These are phyloP conservation scores for Squalus acanthias DNA, from an alignment of 2,797 vertebrate genomes.

Conservation along the genomic window DNA sequence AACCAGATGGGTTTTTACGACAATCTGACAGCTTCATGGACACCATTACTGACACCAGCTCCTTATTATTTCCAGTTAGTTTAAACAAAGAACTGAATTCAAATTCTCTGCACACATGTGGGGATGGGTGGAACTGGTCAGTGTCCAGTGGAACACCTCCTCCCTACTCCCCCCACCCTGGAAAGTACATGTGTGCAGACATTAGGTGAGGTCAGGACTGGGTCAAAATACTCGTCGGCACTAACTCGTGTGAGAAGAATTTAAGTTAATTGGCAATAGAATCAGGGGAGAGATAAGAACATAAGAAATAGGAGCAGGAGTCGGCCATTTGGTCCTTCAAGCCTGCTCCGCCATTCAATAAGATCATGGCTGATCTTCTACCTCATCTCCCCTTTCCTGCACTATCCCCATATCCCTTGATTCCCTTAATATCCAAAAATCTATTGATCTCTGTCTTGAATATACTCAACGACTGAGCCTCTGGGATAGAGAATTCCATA, in stretches of 20 bases:
- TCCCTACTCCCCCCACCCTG: neutral
- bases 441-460: no score
- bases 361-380: no score
- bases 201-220: neutral
- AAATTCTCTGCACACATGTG: neutral
- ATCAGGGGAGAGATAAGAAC: neutral
- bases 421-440: no score
- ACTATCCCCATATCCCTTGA: no score
- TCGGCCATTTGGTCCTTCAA: no score
- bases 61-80: neutral
- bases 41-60: neutral
- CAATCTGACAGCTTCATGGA: neutral
- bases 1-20: neutral
- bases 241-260: neutral
- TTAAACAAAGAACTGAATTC: neutral
- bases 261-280: neutral
- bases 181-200: neutral
- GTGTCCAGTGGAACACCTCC: neutral
- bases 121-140: neutral
- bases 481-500: no score
- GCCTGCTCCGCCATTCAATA: no score
- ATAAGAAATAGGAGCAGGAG: no score
- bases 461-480: no score
- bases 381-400: no score
- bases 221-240: neutral